A percentile compares a stretch with the other conserved stretches of the same genome.
phyloP scores from a whole-genome alignment of 2,797 vertebrate genomes.

The Aplochiton taeniatus region DNA sequence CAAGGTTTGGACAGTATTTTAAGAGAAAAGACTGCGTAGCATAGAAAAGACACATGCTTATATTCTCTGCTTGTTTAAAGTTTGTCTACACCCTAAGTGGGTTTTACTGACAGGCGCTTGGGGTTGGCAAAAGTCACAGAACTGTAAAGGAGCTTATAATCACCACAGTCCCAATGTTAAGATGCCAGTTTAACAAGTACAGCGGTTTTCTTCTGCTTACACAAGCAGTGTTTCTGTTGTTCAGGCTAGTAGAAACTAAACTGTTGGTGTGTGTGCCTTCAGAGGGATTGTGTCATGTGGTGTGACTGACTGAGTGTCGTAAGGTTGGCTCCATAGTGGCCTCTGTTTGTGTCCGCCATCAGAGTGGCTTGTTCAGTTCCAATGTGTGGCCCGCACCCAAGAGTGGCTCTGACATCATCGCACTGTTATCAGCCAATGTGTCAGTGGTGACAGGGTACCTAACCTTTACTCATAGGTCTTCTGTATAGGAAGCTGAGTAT shows the following conservation, averaged over 20 bases:
- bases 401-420: conserved; percentile 44
- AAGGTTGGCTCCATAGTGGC: conserved; percentile 69
- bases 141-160: conserved; percentile 21
- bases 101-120: conserved; percentile 29
- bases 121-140: conserved; percentile 18
- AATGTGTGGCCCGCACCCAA: conserved; percentile 53
- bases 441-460: conserved; percentile 23
- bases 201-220: not conserved
- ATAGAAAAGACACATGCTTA: conserved; percentile 19
- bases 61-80: not conserved
- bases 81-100: too few species aligned
- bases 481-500: not conserved
- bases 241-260: not conserved
- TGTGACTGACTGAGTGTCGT: conserved; percentile 60
- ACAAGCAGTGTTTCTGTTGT: conserved; percentile 22
- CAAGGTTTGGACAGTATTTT: not conserved
- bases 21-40: not conserved
- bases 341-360: conserved; percentile 64
- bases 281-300: conserved; percentile 42
- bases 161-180: not conserved
- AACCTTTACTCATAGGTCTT: not conserved
- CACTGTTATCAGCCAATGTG: conserved; percentile 2
- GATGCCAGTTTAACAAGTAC: conserved; percentile 4
- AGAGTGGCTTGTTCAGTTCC: conserved; percentile 58
- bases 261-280: conserved; percentile 11